phyloP scores from a whole-genome alignment of 37 sponge, comb jelly and placozoan genomes.

The Bolinopsis microptera region DNA sequence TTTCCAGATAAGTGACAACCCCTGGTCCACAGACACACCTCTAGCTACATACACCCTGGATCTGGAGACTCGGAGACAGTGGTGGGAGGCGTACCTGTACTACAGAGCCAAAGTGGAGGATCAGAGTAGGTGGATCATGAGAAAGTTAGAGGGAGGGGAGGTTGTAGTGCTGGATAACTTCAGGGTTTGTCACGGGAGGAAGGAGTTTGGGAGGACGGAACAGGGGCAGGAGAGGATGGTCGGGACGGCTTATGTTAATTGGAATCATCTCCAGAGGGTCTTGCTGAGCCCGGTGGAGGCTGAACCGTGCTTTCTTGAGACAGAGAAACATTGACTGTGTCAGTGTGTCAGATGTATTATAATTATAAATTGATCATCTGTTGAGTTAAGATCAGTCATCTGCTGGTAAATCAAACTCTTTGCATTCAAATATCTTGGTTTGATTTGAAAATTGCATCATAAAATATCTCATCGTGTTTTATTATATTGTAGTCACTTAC shows the following conservation, averaged over 20 bases:
- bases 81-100: slow-evolving; percentile 34
- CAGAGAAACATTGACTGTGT: neutral
- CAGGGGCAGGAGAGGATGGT: slow-evolving; percentile 9
- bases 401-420: too few relatives aligned
- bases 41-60: neutral
- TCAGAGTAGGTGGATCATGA: neutral
- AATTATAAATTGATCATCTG: too few relatives aligned
- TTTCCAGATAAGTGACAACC: neutral
- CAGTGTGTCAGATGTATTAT: too few relatives aligned
- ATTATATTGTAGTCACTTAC: too few relatives aligned
- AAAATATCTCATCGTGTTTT: too few relatives aligned
- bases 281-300: neutral
- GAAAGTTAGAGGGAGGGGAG: neutral
- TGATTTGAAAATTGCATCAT: too few relatives aligned
- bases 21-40: neutral
- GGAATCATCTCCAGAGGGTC: neutral
- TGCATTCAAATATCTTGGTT: too few relatives aligned
- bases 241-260: neutral
- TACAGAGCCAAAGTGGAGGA: slow-evolving; percentile 3
- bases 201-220: neutral
- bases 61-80: neutral
- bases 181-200: neutral
- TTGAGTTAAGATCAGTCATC: too few relatives aligned
- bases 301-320: neutral
- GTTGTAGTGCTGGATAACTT: neutral